Evolutionary conservation across 92 coral and sea anemone species (phyloP), one percentile per base, ranked within the genome.

Genomic region (Phenganax subtilis): DNA sequence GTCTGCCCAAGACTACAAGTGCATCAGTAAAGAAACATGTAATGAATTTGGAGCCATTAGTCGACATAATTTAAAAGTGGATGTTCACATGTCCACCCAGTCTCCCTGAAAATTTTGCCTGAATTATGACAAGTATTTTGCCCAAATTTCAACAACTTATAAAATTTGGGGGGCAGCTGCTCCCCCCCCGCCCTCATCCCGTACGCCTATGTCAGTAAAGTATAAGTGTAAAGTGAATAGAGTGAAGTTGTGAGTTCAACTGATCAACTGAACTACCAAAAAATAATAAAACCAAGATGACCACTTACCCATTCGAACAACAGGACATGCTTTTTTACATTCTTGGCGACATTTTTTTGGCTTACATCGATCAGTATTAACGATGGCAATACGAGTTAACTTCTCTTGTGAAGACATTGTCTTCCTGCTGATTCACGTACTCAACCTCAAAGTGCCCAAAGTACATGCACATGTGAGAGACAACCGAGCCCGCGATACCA

Each of bases 321-420:
- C 99, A 5, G 99, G 99, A 83, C 99, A 96, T 3, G 89, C 84
- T 70, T 92, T 96, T 75, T 92, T 96, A 73, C 99, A 96, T 86
- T 96, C 97, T 66, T 90, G 91, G 0, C 88, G 88, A 59, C 99
- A 96, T 86, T 93, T 74, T 75, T 96, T 96, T 9, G 99, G 99
- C 72, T 96, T 96, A 86, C 99, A 96, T 71, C 83, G 93, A 73
- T 96, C 99, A 51, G 86, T 14, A 72, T 92, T 92, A 8, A 96
- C 97, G 57, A 96, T 96, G 28, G 99, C 99, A 64, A 96, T 90
- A 77, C 99, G 92, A 17, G 99, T 96, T 29, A 96, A 91, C 81
- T 96, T 92, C 14, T 93, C 90, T 88, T 79, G 67, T 63, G 83
- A 79, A 79, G 83, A 31, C 83, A 79, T 79, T 51, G 88, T 90